Base-by-base conservation (phyloP, 1,140 invertebrate species). In the Bombus sibiricus region DNA sequence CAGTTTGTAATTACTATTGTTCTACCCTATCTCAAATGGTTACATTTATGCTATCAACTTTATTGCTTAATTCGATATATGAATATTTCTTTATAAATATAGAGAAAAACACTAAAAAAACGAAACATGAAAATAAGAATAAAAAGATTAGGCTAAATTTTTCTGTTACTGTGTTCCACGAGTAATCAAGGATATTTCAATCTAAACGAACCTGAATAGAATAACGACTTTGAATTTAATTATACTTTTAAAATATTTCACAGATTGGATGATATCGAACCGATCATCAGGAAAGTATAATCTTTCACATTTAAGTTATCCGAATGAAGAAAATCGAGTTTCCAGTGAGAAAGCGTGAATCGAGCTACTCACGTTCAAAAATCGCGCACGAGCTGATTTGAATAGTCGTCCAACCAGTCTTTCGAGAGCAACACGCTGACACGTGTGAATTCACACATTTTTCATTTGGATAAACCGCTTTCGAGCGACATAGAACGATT, bases 341-440 rank as follows among this genome's bases (percentile, higher is more conserved):
- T 59, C 43, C 22, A 15, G 39, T 32, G 28, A 41, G 59, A 77
- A 41, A 78, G 57, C 59, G 59, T 78, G 57, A 59, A 62, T 62
- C 28, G 75, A 25, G 41, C 47, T 32, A 71, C 28, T 39, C 34
- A 25, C 28, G 9, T 12, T 39, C 22, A 28, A 80, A 73, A 72
- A 74, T 80, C 22, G 41, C 34, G 39, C 83, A 68, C 37, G 18
- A 80, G 13, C n/a, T 53, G 32, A 88, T 88, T 88, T 81, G 53
- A 85, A 88, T 85, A 88, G 86, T 25, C 18, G 83, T 81, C 66
- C 18, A 43, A 86, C 83, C 72, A 83, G 85, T 86, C 28, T 71
- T 72, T 64, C 62, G 62, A 43, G 71, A 81, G 4, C 73, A 71
- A 28, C 22, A 22, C 32, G 37, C 3, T n/a, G 34, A 34, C 32